Evolutionary conservation across 2,888 invertebrate species (phyloP).

Genomic region (Drosophila ochracea): DNA sequence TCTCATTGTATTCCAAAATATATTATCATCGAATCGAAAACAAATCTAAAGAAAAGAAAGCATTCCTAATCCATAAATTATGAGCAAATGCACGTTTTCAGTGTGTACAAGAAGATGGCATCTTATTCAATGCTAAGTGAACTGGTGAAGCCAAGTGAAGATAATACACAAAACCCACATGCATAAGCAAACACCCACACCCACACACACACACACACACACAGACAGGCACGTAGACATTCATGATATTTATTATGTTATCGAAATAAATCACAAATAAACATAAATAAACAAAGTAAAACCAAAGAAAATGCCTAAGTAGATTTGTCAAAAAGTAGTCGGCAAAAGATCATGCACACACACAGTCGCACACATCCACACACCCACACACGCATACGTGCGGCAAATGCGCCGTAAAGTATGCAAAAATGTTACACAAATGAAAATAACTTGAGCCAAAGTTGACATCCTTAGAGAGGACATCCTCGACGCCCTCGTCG

Average conservation of each 20-base stretch:
- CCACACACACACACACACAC: not conserved
- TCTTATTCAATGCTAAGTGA: constrained; percentile 43
- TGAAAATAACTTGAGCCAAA: constrained; percentile 78
- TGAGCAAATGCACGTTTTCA: constrained; percentile 5
- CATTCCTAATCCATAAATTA: constrained; percentile 8
- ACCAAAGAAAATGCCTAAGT: constrained; percentile 77
- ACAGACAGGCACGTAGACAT: constrained; percentile 33
- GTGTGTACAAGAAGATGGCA: constrained; percentile 5
- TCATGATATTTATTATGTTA: constrained; percentile 76
- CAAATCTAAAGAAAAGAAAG: not conserved
- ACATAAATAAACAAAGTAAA: constrained; percentile 79
- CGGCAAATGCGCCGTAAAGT: constrained; percentile 76
- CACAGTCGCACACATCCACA: constrained; percentile 19
- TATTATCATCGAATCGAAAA: not conserved
- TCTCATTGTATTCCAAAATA: not conserved
- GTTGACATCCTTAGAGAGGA: constrained; percentile 61
- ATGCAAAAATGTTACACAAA: constrained; percentile 78
- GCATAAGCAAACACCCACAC: constrained; percentile 1
- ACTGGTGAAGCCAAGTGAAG: constrained; percentile 19
- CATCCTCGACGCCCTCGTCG: constrained; percentile 14
- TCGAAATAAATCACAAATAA: constrained; percentile 80
- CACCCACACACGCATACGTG: constrained; percentile 53
- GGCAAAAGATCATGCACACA: constrained; percentile 60
- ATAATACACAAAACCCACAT: constrained; percentile 18
- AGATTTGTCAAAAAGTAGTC: constrained; percentile 79